Conservation (phyloP, 2,797 vertebrate species). For the Melopsittacus undulatus region DNA sequence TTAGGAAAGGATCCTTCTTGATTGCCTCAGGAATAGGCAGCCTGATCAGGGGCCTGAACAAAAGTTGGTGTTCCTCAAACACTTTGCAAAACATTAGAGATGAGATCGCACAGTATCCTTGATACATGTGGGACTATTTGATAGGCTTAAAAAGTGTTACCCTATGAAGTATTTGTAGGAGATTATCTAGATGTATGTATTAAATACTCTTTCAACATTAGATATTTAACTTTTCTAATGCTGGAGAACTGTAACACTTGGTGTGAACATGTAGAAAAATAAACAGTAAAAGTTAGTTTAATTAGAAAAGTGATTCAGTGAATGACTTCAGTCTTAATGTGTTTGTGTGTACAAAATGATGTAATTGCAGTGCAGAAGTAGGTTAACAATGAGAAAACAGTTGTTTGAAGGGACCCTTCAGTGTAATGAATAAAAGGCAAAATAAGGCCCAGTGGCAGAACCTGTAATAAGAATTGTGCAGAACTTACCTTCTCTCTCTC, state of each 20-base stretch:
- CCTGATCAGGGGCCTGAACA: background rate
- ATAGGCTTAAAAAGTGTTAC: background rate
- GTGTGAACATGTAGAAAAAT: background rate
- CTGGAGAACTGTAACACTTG: background rate
- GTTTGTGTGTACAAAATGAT: background rate
- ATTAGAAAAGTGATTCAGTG: background rate
- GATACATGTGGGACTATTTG: background rate
- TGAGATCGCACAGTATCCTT: background rate
- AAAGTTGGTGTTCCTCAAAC: background rate
- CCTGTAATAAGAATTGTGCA: background rate
- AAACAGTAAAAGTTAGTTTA: background rate
- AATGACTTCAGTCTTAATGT: background rate
- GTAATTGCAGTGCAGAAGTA: background rate
- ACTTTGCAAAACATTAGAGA: background rate
- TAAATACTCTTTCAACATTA: background rate
- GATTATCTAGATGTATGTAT: background rate
- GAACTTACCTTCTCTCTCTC: background rate
- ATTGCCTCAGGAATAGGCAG: background rate
- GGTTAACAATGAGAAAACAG: background rate
- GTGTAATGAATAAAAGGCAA: background rate
- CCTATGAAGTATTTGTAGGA: background rate
- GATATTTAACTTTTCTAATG: background rate
- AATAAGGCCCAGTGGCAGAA: background rate
- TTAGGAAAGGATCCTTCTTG: background rate
- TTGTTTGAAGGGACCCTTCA: background rate